Percentiles rank a stretch among this genome's conserved stretches.
Conservation (phyloP, 2,888 invertebrate species). For the Exephanes ischioxanthus region DNA sequence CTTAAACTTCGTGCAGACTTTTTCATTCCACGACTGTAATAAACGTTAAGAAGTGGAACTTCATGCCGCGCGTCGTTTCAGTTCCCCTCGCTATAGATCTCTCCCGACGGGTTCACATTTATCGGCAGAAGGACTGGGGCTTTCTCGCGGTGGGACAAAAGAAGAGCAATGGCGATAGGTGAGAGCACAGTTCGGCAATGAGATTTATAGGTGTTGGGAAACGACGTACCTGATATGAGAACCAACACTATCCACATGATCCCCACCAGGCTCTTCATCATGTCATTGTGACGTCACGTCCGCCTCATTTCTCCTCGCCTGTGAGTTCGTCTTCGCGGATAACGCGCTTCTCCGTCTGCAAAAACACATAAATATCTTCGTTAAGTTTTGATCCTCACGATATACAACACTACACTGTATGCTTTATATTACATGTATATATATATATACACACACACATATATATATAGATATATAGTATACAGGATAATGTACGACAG, state of each 20-base stretch:
- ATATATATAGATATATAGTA: too few species aligned
- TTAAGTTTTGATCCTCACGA: constrained; percentile 3
- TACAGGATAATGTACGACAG: too few species aligned
- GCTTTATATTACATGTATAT: not conserved
- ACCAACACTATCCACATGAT: constrained; percentile 88
- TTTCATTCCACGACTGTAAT: not conserved
- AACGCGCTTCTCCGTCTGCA: constrained; percentile 61
- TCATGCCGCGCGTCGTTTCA: constrained; percentile 39
- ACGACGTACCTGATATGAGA: constrained; percentile 86
- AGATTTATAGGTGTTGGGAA: constrained; percentile 56
- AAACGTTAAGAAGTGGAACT: too few species aligned
- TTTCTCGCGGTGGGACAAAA: constrained; percentile 9
- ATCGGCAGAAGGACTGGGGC: not conserved
- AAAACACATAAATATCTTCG: constrained; percentile 12
- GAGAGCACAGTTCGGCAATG: constrained; percentile 18
- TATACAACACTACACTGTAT: not conserved
- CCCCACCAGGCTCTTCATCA: constrained; percentile 88
- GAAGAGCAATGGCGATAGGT: not conserved
- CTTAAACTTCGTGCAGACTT: not conserved
- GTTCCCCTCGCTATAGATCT: constrained; percentile 3
- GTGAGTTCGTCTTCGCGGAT: constrained; percentile 75
- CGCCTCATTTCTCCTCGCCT: constrained; percentile 84
- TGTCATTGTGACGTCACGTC: constrained; percentile 86
- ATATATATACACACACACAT: too few species aligned
- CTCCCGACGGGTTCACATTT: constrained; percentile 4